These are phyloP conservation scores for Melitaea cinxia DNA, from an alignment of 1,140 invertebrate genomes.

Conservation along the genomic window DNA sequence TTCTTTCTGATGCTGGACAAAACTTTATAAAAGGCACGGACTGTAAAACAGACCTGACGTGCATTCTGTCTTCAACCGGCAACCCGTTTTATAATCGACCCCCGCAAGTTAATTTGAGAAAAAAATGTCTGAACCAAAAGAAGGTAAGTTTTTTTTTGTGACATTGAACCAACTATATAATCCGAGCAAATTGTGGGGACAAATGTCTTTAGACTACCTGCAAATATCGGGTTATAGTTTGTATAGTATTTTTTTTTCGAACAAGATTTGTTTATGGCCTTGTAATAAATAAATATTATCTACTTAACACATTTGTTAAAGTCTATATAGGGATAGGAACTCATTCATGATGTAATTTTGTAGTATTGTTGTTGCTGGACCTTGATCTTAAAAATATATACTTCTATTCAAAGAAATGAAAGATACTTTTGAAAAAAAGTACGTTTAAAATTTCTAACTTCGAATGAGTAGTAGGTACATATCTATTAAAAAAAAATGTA, in stretches of 20 bases:
- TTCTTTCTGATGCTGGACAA: conserved; percentile 49
- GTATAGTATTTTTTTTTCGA: conserved; percentile 7
- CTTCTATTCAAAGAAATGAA: too few relatives aligned
- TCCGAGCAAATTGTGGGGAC: conserved; percentile 44
- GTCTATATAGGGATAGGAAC: too few relatives aligned
- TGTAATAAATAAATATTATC: conserved; percentile 23
- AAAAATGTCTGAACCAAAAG: conserved; percentile 66
- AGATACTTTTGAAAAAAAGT: too few relatives aligned
- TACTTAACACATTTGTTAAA: neutral
- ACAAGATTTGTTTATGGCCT: conserved; percentile 30
- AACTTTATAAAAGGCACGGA: conserved; percentile 72
- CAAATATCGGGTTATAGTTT: neutral
- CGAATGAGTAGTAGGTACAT: too few relatives aligned
- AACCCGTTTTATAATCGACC: conserved; percentile 34
- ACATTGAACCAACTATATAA: conserved; percentile 38
- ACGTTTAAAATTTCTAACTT: too few relatives aligned
- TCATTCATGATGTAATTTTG: too few relatives aligned
- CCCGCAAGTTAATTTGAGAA: conserved; percentile 21
- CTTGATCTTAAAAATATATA: too few relatives aligned
- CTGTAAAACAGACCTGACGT: conserved; percentile 47
- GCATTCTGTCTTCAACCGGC: conserved; percentile 40
- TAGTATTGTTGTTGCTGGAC: neutral
- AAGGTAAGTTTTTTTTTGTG: conserved; percentile 64
- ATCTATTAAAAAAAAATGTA: too few relatives aligned
- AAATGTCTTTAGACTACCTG: neutral